Evolutionary conservation across 2,113 vertebrate genomes (phyloP).

Genomic region (Pygoscelis adeliae): DNA sequence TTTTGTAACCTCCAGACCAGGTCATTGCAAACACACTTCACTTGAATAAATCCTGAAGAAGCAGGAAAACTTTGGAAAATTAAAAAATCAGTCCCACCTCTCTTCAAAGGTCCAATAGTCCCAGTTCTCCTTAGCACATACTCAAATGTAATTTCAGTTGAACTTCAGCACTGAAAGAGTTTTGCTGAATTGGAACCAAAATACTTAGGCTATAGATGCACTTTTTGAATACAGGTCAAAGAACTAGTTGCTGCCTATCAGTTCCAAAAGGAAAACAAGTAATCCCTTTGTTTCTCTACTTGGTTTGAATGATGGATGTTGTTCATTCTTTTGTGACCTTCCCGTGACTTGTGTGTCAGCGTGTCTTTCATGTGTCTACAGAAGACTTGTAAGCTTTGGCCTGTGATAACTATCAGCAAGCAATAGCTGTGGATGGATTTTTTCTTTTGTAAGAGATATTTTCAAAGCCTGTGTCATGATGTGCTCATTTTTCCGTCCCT

Average conservation of each 20-base stretch:
- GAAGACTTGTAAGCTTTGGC: slow-evolving; percentile 13
- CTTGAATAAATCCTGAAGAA: not conserved
- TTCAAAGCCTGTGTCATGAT: slow-evolving; percentile 50
- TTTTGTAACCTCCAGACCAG: not conserved
- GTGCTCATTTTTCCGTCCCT: slow-evolving; percentile 33
- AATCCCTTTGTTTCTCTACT: not conserved
- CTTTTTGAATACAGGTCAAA: not conserved
- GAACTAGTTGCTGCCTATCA: not conserved
- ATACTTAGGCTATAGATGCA: not conserved
- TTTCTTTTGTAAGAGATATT: slow-evolving; percentile 21
- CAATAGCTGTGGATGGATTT: not conserved
- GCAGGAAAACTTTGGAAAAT: not conserved
- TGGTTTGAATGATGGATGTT: slow-evolving; percentile 33
- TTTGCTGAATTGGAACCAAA: not conserved
- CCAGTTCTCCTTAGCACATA: not conserved
- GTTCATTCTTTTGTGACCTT: slow-evolving; percentile 9
- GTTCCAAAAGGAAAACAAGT: not conserved
- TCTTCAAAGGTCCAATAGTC: not conserved
- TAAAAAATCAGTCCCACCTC: not conserved
- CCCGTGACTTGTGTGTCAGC: not conserved
- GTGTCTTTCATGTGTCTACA: slow-evolving; percentile 14
- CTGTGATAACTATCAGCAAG: not conserved
- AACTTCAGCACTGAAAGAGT: not conserved
- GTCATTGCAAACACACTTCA: not conserved
- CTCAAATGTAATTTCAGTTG: not conserved